These are phyloP conservation scores for Neogobius melanostomus DNA, from an alignment of 2,113 vertebrate species.

Conservation along the genomic window DNA sequence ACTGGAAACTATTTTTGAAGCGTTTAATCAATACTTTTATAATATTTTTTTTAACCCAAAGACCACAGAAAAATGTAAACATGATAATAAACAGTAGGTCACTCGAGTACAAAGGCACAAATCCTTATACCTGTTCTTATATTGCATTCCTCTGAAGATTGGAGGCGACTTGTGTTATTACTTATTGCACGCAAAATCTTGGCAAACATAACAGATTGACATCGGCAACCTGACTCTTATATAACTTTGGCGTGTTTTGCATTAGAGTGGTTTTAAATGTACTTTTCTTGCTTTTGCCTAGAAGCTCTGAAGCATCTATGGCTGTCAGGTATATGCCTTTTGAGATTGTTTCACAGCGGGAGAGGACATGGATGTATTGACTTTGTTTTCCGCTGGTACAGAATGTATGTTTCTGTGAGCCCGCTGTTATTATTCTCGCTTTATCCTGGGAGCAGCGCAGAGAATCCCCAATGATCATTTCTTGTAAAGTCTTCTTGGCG, in stretches of 20 bases:
- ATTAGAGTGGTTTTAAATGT: constrained; percentile 47
- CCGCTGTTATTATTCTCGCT: constrained; percentile 40
- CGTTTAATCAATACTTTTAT: no score
- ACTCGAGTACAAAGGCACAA: not conserved
- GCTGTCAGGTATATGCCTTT: constrained; percentile 41
- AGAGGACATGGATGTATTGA: constrained; percentile 27
- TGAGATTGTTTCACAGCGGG: constrained; percentile 62
- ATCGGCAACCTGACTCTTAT: constrained; percentile 55
- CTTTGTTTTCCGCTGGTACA: constrained; percentile 39
- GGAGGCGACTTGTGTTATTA: constrained; percentile 49
- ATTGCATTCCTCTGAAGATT: constrained; percentile 60
- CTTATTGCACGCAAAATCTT: constrained; percentile 37
- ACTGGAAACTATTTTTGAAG: no score
- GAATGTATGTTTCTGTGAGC: constrained; percentile 49
- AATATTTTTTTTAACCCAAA: no score
- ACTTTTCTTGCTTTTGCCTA: constrained; percentile 34
- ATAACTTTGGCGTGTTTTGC: constrained; percentile 54
- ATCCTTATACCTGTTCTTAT: constrained; percentile 36
- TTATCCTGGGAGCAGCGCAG: constrained; percentile 55
- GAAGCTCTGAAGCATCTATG: constrained; percentile 36
- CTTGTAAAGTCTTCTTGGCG: constrained; percentile 68
- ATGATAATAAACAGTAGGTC: constrained; percentile 6
- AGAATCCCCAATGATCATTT: constrained; percentile 53
- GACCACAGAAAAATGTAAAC: no score
- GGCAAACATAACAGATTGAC: constrained; percentile 32